Conservation (phyloP, 2,888 invertebrate genomes). For the Drosophila koepferae region DNA sequence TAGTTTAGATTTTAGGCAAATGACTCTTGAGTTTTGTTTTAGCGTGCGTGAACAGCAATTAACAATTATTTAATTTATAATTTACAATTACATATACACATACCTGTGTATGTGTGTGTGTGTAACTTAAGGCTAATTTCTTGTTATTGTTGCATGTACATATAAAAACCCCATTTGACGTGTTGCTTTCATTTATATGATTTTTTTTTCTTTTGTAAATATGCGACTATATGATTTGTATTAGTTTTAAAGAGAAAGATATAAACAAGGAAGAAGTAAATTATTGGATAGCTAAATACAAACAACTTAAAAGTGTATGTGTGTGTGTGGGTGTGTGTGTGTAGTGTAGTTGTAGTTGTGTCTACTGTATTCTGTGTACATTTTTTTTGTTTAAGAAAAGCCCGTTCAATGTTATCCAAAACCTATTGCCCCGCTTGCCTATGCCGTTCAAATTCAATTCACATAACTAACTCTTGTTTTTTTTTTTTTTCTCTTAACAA, state of each 20-base stretch:
- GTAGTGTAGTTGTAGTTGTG: slow-evolving; percentile 29
- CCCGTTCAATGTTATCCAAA: slow-evolving; percentile 53
- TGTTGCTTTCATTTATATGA: slow-evolving; percentile 11
- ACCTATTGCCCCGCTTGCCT: slow-evolving; percentile 60
- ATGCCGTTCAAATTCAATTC: slow-evolving; percentile 53
- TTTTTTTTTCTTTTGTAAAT: slow-evolving; percentile 27
- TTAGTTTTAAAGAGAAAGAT: slow-evolving; percentile 49
- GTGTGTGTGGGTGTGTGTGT: slow-evolving; percentile 26
- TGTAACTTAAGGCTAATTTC: slow-evolving; percentile 55
- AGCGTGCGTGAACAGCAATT: slow-evolving; percentile 69
- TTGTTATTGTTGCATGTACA: slow-evolving; percentile 44
- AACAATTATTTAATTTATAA: slow-evolving; percentile 58
- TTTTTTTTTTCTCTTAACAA: slow-evolving; percentile 69
- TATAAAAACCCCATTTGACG: slow-evolving; percentile 53
- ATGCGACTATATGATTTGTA: slow-evolving; percentile 42
- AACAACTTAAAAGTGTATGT: slow-evolving; percentile 46
- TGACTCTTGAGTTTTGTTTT: slow-evolving; percentile 57
- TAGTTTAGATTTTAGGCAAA: slow-evolving; percentile 42
- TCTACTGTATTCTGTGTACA: slow-evolving; percentile 20
- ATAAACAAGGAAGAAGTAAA: slow-evolving; percentile 56
- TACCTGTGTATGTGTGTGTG: slow-evolving; percentile 7
- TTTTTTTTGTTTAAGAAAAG: slow-evolving; percentile 51
- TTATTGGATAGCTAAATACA: slow-evolving; percentile 38
- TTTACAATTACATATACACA: slow-evolving; percentile 24
- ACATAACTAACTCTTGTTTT: slow-evolving; percentile 50